phyloP scores from a whole-genome alignment of 2,797 vertebrate genomes.

The Pampus argenteus region DNA sequence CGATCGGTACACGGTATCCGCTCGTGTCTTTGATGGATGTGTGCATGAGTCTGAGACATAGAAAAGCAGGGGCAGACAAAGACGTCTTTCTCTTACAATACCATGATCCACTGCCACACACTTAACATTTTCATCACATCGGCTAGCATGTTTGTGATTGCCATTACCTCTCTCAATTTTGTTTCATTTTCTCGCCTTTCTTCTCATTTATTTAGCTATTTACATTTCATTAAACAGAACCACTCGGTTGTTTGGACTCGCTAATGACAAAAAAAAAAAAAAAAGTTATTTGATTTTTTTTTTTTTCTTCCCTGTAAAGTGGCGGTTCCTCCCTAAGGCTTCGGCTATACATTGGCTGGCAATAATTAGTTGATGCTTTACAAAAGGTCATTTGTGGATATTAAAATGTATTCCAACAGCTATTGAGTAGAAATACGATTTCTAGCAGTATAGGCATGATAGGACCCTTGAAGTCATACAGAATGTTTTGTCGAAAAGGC shows the following conservation, averaged over 20 bases:
- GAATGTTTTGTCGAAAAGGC: slow-evolving; percentile 23
- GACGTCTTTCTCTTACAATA: neutral
- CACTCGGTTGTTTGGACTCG: slow-evolving; percentile 30
- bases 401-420: slow-evolving; percentile 44
- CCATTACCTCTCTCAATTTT: slow-evolving; percentile 26
- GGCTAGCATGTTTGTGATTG: slow-evolving; percentile 47
- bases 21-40: slow-evolving; percentile 53
- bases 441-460: slow-evolving; percentile 64
- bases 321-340: slow-evolving; percentile 39
- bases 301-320: slow-evolving; percentile 23
- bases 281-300: slow-evolving; percentile 42
- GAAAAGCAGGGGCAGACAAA: neutral
- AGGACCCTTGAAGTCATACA: slow-evolving; percentile 57
- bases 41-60: slow-evolving; percentile 30
- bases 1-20: slow-evolving; percentile 42
- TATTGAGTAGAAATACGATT: slow-evolving; percentile 35
- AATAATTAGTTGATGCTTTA: slow-evolving; percentile 43
- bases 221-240: slow-evolving; percentile 48
- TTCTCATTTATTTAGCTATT: slow-evolving; percentile 41
- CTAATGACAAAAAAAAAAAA: slow-evolving; percentile 40
- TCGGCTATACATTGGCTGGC: slow-evolving; percentile 36
- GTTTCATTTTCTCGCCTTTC: slow-evolving; percentile 26
- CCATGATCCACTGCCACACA: slow-evolving; percentile 29
- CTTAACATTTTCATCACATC: slow-evolving; percentile 48
- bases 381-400: slow-evolving; percentile 46